Base-by-base conservation (phyloP, 1,140 invertebrate genomes). In the Potamilus streckersoni region DNA sequence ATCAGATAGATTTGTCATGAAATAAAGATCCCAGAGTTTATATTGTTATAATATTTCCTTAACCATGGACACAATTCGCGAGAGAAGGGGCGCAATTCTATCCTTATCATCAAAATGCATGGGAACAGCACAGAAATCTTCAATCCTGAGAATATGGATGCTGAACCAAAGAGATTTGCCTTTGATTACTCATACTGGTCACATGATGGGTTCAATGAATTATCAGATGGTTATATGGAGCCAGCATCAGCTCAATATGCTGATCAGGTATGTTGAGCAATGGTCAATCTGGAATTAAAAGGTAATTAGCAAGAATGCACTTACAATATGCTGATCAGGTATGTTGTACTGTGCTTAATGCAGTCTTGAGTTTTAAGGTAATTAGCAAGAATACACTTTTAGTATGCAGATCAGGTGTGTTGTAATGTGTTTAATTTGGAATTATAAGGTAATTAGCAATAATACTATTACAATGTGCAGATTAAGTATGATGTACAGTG, bases 171-270 rank as follows among this genome's bases (percentile, higher is more conserved):
- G 76, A 86, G 86, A 71, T 93, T 93, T 87, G 90, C 91, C 12
- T 93, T 92, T 85, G 93, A 93, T 84, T 89, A 90, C 80, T 92
- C 90, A 64, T 93, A 93, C 84, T 93, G 93, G 93, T 93, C 92
- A 63, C 92, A 93, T 86, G 92, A 93, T 86, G 92, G 92, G 0
- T 93, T 83, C 80, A 91, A 85, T 65, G 90, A 91, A 72, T 76
- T 85, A 38, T 70, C 81, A 6, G 88, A 91, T 82, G 92, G 93
- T 3, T 91, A 92, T 78, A 84, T 91, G 13, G 81, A 84, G 57
- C 85, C 91, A 11, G 85, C 88, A 19, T 73, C 71, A 56, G 15
- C 64, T 13, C 83, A 83, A 80, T 90, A 89, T 82, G 86, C 87
- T 65, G 87, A 89, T 73, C 87, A 89, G 83, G 86, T 87, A 78